Conservation (phyloP, 2,797 vertebrate genomes). For the Clamator glandarius region DNA sequence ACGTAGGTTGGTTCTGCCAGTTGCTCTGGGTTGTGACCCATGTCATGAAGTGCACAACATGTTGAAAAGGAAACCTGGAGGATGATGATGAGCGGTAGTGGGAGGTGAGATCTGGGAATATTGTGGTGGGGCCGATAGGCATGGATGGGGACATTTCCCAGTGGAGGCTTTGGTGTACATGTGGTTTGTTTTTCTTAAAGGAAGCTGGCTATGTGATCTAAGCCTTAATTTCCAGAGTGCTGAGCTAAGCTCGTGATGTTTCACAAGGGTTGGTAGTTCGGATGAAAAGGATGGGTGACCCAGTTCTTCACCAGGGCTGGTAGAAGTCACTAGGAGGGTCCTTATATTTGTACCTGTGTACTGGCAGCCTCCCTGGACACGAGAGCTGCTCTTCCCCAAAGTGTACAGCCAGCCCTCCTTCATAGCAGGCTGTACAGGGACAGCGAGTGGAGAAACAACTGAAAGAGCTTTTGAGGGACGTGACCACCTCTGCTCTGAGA, state of each 20-base stretch:
- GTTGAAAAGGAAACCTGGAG: not conserved
- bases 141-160: not conserved
- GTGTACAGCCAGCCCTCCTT: not conserved
- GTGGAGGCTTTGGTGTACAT: rapidly evolving
- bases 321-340: not conserved
- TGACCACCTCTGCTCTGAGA: not conserved
- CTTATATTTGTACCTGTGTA: not conserved
- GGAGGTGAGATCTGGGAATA: not conserved
- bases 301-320: not conserved
- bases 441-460: not conserved
- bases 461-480: not conserved
- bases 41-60: rapidly evolving
- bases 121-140: not conserved
- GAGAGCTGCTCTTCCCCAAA: not conserved
- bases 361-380: not conserved
- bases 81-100: not conserved
- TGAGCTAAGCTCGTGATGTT: not conserved
- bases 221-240: not conserved
- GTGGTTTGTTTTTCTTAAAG: not conserved
- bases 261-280: not conserved
- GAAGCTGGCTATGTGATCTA: not conserved
- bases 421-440: not conserved
- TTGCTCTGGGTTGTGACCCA: not conserved
- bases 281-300: not conserved
- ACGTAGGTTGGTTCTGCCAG: not conserved